These are phyloP conservation scores for Steatornis caripensis DNA, from an alignment of 2,113 vertebrate species.

Conservation along the genomic window DNA sequence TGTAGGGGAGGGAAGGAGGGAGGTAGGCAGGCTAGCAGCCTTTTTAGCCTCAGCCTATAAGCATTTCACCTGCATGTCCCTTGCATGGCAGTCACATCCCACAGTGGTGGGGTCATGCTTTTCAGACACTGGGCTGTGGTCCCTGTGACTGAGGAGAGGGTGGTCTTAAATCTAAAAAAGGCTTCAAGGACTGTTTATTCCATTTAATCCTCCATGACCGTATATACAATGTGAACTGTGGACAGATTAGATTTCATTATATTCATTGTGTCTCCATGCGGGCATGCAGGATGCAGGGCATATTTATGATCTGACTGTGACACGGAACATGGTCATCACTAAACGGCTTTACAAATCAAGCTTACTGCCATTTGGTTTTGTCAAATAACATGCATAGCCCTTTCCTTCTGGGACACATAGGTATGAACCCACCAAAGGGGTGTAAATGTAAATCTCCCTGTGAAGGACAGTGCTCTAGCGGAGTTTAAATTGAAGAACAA, in stretches of 20 bases:
- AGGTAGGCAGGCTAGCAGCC: background rate
- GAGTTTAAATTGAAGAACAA: background rate
- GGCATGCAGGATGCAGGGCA: background rate
- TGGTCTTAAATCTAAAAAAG: background rate
- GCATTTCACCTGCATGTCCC: background rate
- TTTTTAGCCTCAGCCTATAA: background rate
- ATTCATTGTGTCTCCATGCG: rapidly evolving
- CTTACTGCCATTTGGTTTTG: background rate
- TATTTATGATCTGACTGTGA: background rate
- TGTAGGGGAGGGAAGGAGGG: background rate
- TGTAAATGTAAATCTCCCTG: background rate
- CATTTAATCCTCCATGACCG: background rate
- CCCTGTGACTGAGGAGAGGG: background rate
- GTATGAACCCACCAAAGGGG: background rate
- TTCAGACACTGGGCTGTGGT: background rate
- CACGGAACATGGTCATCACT: background rate
- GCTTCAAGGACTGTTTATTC: rapidly evolving
- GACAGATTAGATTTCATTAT: background rate
- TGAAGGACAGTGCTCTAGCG: background rate
- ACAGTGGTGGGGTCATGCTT: background rate
- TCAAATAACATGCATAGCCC: background rate
- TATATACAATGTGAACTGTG: background rate
- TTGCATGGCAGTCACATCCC: rapidly evolving
- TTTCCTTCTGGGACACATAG: background rate
- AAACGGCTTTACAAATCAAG: background rate